These are phyloP conservation scores for Dexiosoma caninum DNA, from an alignment of 2,888 invertebrate species.

Conservation along the genomic window DNA sequence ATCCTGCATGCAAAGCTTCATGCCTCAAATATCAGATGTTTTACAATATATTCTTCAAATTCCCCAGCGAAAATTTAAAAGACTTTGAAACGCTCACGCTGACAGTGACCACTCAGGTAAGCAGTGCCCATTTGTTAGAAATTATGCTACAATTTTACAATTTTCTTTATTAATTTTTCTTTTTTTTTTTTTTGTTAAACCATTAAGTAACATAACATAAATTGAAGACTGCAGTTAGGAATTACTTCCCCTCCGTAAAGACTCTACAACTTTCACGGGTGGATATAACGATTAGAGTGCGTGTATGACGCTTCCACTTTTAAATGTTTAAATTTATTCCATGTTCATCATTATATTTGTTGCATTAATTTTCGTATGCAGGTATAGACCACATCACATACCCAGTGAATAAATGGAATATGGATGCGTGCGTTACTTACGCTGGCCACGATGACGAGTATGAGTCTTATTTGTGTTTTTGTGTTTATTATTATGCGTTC, in stretches of 20 bases:
- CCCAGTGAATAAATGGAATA: not conserved
- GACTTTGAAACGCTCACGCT: no score
- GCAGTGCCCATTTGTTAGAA: not conserved
- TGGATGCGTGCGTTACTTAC: constrained; percentile 3
- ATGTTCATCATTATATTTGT: constrained; percentile 29
- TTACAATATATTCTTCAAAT: no score
- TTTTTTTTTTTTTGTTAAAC: not conserved
- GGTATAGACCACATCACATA: constrained; percentile 6
- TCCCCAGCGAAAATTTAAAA: no score
- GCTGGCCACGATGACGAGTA: not conserved
- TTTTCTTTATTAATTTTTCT: no score
- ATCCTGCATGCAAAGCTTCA: no score
- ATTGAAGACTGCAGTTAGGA: not conserved
- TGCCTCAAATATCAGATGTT: no score
- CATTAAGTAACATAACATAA: not conserved
- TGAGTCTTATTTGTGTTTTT: constrained; percentile 9
- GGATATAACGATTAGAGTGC: constrained; percentile 34
- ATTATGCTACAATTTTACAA: not conserved
- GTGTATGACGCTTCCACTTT: constrained; percentile 34
- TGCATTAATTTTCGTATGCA: constrained; percentile 12
- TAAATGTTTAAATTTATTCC: constrained; percentile 48
- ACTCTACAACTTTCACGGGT: constrained; percentile 5
- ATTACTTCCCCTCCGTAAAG: not conserved
- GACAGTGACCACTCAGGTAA: no score
- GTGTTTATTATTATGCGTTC: constrained; percentile 29